A percentile compares a stretch with the other conserved stretches of the same genome.
Evolutionary conservation across 2,888 invertebrate genomes (phyloP).

Genomic region (Marronus borbonicus): DNA sequence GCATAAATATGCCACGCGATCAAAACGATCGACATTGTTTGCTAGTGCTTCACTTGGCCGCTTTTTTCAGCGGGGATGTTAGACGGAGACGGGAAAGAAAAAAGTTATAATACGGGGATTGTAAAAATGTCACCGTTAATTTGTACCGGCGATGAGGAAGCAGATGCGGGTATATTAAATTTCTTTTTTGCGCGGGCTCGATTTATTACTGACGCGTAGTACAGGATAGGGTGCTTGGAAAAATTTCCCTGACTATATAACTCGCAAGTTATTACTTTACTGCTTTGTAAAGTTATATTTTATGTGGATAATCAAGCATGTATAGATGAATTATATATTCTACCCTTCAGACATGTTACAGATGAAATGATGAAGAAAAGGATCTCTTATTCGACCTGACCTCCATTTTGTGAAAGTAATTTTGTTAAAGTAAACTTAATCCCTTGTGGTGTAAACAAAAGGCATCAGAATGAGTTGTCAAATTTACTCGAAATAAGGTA

Average conservation of each 20-base stretch:
- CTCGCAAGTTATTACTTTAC: slow-evolving; percentile 1
- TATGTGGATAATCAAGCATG: background rate
- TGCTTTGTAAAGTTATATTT: background rate
- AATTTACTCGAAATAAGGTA: too few species aligned
- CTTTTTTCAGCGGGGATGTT: background rate
- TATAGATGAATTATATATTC: too few species aligned
- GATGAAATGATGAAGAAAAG: too few species aligned
- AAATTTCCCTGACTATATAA: background rate
- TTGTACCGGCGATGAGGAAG: slow-evolving; percentile 66
- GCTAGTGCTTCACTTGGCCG: slow-evolving; percentile 27
- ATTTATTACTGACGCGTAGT: background rate
- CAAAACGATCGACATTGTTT: slow-evolving; percentile 56
- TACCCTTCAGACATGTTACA: too few species aligned
- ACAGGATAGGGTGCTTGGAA: background rate
- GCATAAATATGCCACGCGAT: slow-evolving; percentile 69
- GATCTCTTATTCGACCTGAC: too few species aligned
- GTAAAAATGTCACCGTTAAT: slow-evolving; percentile 69
- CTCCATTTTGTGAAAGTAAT: too few species aligned
- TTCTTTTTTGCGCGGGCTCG: slow-evolving; percentile 56
- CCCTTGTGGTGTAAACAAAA: too few species aligned
- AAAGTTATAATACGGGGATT: slow-evolving; percentile 59
- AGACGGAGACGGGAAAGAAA: slow-evolving; percentile 13
- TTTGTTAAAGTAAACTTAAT: too few species aligned
- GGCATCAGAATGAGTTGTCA: too few species aligned
- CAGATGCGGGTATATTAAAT: slow-evolving; percentile 68